phyloP scores from a whole-genome alignment of 2,888 invertebrate genomes.

The Hybos culiciformis region DNA sequence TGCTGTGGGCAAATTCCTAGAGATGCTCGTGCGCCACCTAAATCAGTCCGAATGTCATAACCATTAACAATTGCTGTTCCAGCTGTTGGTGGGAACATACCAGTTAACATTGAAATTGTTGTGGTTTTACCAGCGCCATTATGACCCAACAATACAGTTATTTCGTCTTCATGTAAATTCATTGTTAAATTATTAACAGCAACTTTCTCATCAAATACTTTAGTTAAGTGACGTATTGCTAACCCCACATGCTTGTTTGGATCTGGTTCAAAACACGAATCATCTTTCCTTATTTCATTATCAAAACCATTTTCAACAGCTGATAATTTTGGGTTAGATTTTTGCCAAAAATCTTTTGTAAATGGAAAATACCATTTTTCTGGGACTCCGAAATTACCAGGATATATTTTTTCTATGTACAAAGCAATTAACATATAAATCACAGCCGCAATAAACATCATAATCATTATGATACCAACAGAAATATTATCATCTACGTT shows the following conservation, averaged over 20 bases:
- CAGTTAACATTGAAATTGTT: constrained; percentile 85
- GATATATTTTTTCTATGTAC: constrained; percentile 68
- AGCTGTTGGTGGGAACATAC: constrained; percentile 50
- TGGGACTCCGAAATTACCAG: constrained; percentile 69
- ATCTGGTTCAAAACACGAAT: constrained; percentile 35
- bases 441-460: constrained; percentile 49
- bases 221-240: constrained; percentile 46
- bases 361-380: constrained; percentile 65
- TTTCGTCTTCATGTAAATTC: constrained; percentile 79
- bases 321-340: too few relatives aligned
- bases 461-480: constrained; percentile 57
- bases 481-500: constrained; percentile 54
- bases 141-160: constrained; percentile 71
- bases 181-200: constrained; percentile 59
- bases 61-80: constrained; percentile 61
- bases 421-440: constrained; percentile 60
- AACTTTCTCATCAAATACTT: constrained; percentile 42
- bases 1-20: constrained; percentile 77
- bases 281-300: constrained; percentile 8
- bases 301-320: too few relatives aligned
- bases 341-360: constrained; percentile 42
- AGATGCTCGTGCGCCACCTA: constrained; percentile 49
- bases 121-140: constrained; percentile 86
- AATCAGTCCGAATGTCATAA: constrained; percentile 50
- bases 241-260: constrained; percentile 37